Conservation (phyloP, 2,888 invertebrate genomes). For the Notodonta dromedarius region DNA sequence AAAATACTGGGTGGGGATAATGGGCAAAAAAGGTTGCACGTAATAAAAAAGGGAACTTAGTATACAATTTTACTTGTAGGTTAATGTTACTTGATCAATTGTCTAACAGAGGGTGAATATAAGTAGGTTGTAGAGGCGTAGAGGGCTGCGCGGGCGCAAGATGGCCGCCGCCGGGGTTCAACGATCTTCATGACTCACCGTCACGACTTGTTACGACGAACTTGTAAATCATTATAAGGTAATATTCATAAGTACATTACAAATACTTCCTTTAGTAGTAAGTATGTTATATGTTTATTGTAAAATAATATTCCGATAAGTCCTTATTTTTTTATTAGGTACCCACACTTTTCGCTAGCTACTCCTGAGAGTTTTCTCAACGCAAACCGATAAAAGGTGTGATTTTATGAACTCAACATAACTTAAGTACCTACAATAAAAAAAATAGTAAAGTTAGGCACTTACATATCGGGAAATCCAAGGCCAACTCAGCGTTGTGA, state of each 20-base stretch:
- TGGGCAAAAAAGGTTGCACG: too few species aligned
- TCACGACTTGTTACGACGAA: slow-evolving; percentile 62
- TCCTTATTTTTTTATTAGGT: too few species aligned
- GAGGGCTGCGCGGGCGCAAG: slow-evolving; percentile 58
- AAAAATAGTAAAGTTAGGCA: too few species aligned
- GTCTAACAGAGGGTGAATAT: slow-evolving; percentile 27
- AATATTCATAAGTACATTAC: slow-evolving; percentile 2
- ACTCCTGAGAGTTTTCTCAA: too few species aligned
- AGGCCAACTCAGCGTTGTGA: slow-evolving; percentile 47
- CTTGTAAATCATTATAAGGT: slow-evolving; percentile 33
- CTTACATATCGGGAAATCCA: too few species aligned
- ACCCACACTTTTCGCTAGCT: too few species aligned
- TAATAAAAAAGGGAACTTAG: neutral
- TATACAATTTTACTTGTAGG: neutral
- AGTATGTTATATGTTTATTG: too few species aligned
- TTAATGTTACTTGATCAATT: neutral
- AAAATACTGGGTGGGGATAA: neutral
- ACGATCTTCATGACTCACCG: slow-evolving; percentile 72
- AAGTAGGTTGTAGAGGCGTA: slow-evolving; percentile 40
- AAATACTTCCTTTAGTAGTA: neutral
- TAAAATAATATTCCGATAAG: too few species aligned
- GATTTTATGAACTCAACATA: too few species aligned
- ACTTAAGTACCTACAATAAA: too few species aligned
- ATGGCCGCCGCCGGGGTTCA: slow-evolving; percentile 66
- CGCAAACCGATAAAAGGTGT: too few species aligned